Evolutionary conservation across 2,888 invertebrate genomes (phyloP).

Genomic region (Drosophila neotestacea): DNA sequence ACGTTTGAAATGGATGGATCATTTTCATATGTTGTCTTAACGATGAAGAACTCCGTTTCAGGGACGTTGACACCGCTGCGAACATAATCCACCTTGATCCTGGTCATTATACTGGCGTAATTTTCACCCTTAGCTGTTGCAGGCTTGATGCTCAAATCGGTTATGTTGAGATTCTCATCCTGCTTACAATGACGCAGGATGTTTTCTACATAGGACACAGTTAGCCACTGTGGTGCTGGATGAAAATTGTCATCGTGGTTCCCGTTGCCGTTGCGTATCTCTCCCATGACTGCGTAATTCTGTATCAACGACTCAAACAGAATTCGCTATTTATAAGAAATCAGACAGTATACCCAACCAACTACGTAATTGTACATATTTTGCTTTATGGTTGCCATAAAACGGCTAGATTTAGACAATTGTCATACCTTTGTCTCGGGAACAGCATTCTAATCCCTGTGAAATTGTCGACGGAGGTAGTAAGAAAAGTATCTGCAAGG

Average conservation of each 20-base stretch:
- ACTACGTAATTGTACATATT: conserved; percentile 13
- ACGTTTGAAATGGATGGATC: conserved; percentile 62
- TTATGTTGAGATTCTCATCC: conserved; percentile 61
- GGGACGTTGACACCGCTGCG: conserved; percentile 27
- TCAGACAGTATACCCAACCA: background rate
- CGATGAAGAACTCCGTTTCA: conserved; percentile 63
- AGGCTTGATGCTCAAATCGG: conserved; percentile 55
- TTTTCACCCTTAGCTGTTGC: conserved; percentile 80
- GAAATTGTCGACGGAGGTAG: background rate
- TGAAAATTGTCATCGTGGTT: conserved; percentile 35
- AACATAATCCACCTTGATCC: conserved; percentile 58
- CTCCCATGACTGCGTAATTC: conserved; percentile 55
- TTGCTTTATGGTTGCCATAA: conserved; percentile 19
- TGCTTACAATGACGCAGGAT: conserved; percentile 63
- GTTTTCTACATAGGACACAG: conserved; percentile 68
- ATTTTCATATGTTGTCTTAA: conserved; percentile 74
- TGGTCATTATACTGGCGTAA: conserved; percentile 76
- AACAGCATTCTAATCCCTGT: background rate
- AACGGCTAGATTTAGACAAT: conserved; percentile 28
- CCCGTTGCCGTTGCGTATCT: conserved; percentile 36
- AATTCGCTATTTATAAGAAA: conserved; percentile 50
- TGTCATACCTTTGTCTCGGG: conserved; percentile 22
- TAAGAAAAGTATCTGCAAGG: too few relatives aligned
- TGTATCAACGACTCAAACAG: conserved; percentile 11
- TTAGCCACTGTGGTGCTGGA: conserved; percentile 73